Evolutionary conservation across 92 coral and sea anemone species (phyloP), one percentile per base, ranked within the genome.

Genomic region (Heliopora coerulea): DNA sequence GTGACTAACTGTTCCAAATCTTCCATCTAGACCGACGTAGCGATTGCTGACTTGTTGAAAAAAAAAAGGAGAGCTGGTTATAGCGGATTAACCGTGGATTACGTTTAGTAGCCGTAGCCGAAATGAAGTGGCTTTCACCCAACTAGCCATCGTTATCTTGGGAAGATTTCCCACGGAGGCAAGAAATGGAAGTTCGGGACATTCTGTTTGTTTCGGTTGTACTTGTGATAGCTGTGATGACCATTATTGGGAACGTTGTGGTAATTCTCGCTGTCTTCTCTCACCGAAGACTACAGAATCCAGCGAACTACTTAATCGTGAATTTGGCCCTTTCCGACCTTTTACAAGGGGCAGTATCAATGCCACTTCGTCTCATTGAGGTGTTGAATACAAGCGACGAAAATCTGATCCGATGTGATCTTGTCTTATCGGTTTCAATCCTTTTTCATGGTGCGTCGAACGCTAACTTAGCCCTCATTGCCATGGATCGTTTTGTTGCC

Each of bases 281-380:
- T 86, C 87, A 92, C 79, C 87, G 79, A 72, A 80, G 86, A 24
- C 89, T 92, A 48, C 91, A 87, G 10, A 87, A 83, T 50, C 79
- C 91, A 24, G 86, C 91, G 6, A 92, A 92, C 72, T 83, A 87
- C 58, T 80, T 92, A 12, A 89, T 92, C 68, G 85, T 92, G 25
- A 92, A 92, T 62, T 81, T 92, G 3, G 97, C 97, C n/a, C 86
- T 92, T 17, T 91, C 96, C 6, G 97, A 92, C 65, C 85, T 89
- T 68, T 82, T 89, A 50, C 97, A 87, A 81, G 97, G 96, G 18
- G 83, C 88, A 26, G 75, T 92, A 32, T 81, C 96, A 35, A 89
- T 89, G 83, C 97, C 97, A 27, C 78, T 92, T 24, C 84, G 97
- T 14, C 75, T 86, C 56, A 89, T 88, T 2, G 97, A 84, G 62